These are phyloP conservation scores for Autographa pulchrina DNA, from an alignment of 2,888 invertebrate species.

Conservation along the genomic window DNA sequence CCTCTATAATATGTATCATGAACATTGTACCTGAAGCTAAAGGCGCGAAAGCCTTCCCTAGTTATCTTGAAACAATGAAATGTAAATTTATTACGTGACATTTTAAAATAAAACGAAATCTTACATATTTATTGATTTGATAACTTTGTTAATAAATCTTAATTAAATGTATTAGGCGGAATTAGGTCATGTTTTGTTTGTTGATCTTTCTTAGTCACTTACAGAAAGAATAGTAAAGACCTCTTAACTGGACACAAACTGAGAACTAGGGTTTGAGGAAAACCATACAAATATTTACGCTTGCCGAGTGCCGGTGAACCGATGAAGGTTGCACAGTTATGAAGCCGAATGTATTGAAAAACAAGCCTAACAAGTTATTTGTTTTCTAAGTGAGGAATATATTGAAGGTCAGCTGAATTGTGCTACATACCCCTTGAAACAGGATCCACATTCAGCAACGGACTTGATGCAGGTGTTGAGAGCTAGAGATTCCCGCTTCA, in stretches of 20 bases:
- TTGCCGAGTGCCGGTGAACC: not conserved
- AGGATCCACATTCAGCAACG: slow-evolving; percentile 74
- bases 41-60: not conserved
- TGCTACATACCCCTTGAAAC: slow-evolving; percentile 68
- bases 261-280: not conserved
- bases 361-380: too few species aligned
- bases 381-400: too few species aligned
- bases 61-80: not conserved
- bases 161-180: too few species aligned
- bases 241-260: too few species aligned
- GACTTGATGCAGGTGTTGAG: slow-evolving; percentile 69
- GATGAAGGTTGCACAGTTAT: not conserved
- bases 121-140: too few species aligned
- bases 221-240: too few species aligned
- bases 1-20: not conserved
- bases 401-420: too few species aligned
- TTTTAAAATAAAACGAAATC: not conserved
- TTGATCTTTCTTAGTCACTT: not conserved
- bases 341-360: too few species aligned
- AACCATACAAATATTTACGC: not conserved
- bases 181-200: not conserved
- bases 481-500: slow-evolving; percentile 66
- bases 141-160: too few species aligned
- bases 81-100: not conserved
- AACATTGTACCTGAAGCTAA: not conserved